Evolutionary conservation across 2,888 invertebrate species (phyloP).

Genomic region (Sesamia inferens): DNA sequence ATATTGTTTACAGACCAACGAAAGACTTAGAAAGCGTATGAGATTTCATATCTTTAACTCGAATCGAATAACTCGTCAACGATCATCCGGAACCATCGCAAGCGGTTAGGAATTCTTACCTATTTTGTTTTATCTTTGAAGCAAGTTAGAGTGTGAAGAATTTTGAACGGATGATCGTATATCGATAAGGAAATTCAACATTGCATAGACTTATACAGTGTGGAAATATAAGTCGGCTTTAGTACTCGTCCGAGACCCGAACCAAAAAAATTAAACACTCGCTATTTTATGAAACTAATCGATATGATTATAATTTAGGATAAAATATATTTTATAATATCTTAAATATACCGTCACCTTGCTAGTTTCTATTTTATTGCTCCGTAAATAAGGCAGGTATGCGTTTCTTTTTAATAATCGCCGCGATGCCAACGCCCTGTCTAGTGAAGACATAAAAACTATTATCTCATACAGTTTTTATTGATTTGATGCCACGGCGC

Average conservation of each 20-base stretch:
- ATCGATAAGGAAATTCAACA: conserved; percentile 5
- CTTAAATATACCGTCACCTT: neutral
- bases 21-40: conserved; percentile 33
- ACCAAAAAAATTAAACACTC: too few species aligned
- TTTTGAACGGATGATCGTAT: conserved; percentile 2
- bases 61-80: conserved; percentile 11
- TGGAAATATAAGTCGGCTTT: too few species aligned
- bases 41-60: neutral
- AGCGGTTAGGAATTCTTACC: conserved; percentile 10
- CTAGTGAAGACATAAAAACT: neutral
- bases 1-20: conserved; percentile 1
- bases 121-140: conserved; percentile 1
- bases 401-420: neutral
- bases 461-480: neutral
- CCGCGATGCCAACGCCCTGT: neutral
- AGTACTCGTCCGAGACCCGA: too few species aligned
- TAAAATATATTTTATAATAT: too few species aligned
- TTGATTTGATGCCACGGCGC: neutral
- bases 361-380: neutral
- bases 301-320: too few species aligned
- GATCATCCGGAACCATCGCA: conserved; percentile 16
- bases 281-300: too few species aligned
- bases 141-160: conserved; percentile 8
- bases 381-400: neutral
- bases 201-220: neutral